Conservation (phyloP, 1,140 invertebrate genomes). For the Lamellibrachia luymesi region DNA sequence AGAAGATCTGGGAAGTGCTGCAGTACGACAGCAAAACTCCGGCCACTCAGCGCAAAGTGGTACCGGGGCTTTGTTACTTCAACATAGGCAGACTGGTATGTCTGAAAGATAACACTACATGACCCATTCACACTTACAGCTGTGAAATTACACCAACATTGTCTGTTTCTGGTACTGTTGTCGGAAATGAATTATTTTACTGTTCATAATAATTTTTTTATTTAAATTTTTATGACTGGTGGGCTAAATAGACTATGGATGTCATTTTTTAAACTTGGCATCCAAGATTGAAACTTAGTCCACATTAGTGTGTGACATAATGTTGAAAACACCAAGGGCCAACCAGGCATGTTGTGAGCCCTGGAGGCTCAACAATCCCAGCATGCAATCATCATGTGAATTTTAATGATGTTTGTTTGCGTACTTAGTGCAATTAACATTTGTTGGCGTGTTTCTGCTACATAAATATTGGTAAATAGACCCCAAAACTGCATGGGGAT, state of each 20-base stretch:
- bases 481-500: not conserved
- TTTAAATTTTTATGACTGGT: too few species aligned
- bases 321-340: not conserved
- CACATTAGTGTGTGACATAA: not conserved
- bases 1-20: conserved; percentile 74
- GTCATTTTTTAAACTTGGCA: not conserved
- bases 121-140: not conserved
- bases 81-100: not conserved
- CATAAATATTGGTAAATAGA: not conserved
- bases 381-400: not conserved
- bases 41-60: conserved; percentile 75
- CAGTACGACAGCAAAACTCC: conserved; percentile 72
- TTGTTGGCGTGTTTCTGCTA: not conserved
- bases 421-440: not conserved
- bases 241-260: not conserved
- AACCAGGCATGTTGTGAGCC: not conserved
- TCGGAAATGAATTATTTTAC: too few species aligned
- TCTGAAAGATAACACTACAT: not conserved
- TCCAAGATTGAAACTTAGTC: too few species aligned
- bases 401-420: too few species aligned
- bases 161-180: too few species aligned
- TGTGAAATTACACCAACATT: not conserved
- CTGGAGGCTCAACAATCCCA: not conserved
- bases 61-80: conserved; percentile 56
- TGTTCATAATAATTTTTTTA: too few species aligned